Percentiles rank a stretch among this genome's conserved stretches.
Evolutionary conservation across 2,888 invertebrate genomes (phyloP).

Genomic region (Muscina levida): DNA sequence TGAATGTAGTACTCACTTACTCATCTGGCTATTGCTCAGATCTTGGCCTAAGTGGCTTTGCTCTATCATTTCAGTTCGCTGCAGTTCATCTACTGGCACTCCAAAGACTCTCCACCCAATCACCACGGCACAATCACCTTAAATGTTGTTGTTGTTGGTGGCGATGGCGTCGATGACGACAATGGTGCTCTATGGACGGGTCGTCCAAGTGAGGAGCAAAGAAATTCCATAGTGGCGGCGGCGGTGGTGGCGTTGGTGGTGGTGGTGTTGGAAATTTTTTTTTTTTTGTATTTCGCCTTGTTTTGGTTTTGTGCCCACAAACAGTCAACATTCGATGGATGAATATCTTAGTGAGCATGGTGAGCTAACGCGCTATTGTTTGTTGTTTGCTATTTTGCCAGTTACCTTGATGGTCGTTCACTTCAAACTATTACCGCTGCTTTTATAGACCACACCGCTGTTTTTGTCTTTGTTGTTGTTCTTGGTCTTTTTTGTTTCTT

Average conservation of each 20-base stretch:
- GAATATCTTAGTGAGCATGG: conserved; percentile 21
- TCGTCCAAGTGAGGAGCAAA: conserved; percentile 12
- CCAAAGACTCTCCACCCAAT: conserved; percentile 39
- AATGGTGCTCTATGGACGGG: neutral
- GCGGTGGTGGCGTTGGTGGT: conserved; percentile 14
- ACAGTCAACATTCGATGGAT: conserved; percentile 38
- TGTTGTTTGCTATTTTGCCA: conserved; percentile 48
- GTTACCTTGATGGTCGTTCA: conserved; percentile 67
- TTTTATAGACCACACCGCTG: conserved; percentile 48
- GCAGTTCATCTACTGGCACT: neutral
- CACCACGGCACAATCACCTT: conserved; percentile 45
- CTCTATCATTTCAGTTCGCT: neutral
- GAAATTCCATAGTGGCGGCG: conserved; percentile 23
- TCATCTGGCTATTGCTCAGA: conserved; percentile 33
- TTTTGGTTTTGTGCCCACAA: conserved; percentile 18
- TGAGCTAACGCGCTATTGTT: conserved; percentile 49
- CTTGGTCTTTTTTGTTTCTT: neutral
- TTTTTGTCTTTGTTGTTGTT: conserved; percentile 14
- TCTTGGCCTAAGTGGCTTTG: conserved; percentile 25
- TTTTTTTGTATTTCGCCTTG: too few species aligned
- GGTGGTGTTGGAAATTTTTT: conserved; percentile 38
- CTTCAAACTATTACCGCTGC: conserved; percentile 64
- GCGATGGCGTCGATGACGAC: neutral
- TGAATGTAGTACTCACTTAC: conserved; percentile 10
- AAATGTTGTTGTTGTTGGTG: conserved; percentile 1